Conservation (phyloP, 1,140 invertebrate species). For the Heliconius congener region DNA sequence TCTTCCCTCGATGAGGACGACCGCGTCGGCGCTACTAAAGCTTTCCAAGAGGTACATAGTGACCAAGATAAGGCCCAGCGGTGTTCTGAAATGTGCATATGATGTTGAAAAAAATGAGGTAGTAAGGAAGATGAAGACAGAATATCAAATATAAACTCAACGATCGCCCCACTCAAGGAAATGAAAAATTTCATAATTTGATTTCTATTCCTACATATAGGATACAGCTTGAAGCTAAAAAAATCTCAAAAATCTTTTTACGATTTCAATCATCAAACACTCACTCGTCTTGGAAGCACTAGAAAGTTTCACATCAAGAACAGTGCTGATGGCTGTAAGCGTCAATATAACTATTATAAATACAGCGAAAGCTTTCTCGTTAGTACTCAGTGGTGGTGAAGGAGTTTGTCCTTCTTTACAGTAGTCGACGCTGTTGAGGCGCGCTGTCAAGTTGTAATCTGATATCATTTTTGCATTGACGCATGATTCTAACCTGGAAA, state of each 20-base stretch:
- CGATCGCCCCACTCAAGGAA: no score
- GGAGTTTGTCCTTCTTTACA: neutral
- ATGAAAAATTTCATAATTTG: no score
- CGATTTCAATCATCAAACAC: neutral
- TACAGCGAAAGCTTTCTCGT: constrained; percentile 1
- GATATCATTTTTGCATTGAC: neutral
- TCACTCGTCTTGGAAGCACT: neutral
- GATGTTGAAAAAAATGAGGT: no score
- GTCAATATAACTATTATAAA: neutral
- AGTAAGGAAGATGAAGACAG: no score
- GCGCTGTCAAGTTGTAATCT: neutral
- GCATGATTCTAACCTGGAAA: constrained; percentile 5
- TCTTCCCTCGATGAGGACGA: constrained; percentile 39
- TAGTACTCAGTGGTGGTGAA: neutral
- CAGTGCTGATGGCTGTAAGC: neutral
- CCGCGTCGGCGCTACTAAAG: constrained; percentile 49
- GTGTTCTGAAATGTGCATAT: constrained; percentile 33
- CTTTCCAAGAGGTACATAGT: constrained; percentile 53
- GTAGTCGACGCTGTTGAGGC: neutral
- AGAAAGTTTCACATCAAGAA: constrained; percentile 2
- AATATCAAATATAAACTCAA: no score
- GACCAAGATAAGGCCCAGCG: constrained; percentile 64
- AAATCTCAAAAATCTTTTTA: no score
- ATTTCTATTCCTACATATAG: no score
- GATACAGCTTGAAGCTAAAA: no score